These are phyloP conservation scores for Eilema sororculum DNA, from an alignment of 2,888 invertebrate species.

Conservation along the genomic window DNA sequence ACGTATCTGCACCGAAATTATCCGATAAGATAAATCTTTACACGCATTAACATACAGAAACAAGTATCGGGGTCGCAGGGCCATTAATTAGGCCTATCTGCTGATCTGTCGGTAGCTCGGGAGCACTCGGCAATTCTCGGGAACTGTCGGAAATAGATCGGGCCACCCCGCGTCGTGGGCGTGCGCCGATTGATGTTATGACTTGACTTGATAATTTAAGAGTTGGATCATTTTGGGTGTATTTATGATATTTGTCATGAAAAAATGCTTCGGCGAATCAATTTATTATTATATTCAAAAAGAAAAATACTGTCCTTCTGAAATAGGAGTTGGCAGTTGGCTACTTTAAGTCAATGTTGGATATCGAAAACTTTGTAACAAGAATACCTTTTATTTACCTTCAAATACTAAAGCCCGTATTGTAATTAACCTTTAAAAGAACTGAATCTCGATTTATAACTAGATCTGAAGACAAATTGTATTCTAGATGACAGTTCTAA, in stretches of 20 bases:
- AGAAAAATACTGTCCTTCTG: no score
- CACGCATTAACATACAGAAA: conserved; percentile 41
- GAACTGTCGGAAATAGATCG: conserved; percentile 54
- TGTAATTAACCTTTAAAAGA: no score
- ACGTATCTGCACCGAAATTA: conserved; percentile 13
- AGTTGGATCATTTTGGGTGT: not conserved
- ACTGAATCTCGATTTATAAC: no score
- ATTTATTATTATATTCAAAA: no score
- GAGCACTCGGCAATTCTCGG: conserved; percentile 46
- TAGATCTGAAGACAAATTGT: no score
- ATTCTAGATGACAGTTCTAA: no score
- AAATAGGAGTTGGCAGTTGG: no score
- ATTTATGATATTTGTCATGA: not conserved
- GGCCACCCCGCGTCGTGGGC: conserved; percentile 49
- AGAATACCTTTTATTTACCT: not conserved
- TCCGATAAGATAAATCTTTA: conserved; percentile 42
- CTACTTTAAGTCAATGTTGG: no score
- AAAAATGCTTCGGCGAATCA: no score
- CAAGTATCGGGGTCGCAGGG: conserved; percentile 31
- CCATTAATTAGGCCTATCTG: conserved; percentile 50
- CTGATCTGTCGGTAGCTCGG: conserved; percentile 44
- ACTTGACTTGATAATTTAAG: conserved; percentile 3
- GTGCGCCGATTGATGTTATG: conserved; percentile 5
- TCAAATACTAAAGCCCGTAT: not conserved
- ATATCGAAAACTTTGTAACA: no score